These are phyloP conservation scores for Drosophila bifasciata DNA, from an alignment of 1,140 invertebrate genomes.

Conservation along the genomic window DNA sequence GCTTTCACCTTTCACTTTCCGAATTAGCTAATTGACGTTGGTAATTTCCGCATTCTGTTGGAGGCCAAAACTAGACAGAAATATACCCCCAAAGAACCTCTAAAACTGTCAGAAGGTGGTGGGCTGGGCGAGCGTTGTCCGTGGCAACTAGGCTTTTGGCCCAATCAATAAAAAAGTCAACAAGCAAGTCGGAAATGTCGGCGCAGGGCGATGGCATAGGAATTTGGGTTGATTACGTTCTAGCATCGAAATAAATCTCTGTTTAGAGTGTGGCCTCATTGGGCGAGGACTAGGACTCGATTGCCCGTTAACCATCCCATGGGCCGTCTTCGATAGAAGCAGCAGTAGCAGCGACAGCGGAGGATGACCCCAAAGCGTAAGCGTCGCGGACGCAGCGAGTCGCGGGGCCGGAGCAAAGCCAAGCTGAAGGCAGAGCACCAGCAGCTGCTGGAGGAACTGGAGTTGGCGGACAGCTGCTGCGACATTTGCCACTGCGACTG, in stretches of 20 bases:
- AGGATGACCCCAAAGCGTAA: slow-evolving; percentile 66
- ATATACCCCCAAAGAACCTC: slow-evolving; percentile 46
- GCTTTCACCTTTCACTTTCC: slow-evolving; percentile 38
- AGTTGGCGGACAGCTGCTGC: slow-evolving; percentile 73
- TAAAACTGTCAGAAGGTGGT: slow-evolving; percentile 29
- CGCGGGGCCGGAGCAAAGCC: slow-evolving; percentile 36
- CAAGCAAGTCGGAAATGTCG: slow-evolving; percentile 46
- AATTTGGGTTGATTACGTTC: slow-evolving; percentile 67
- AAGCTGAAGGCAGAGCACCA: slow-evolving; percentile 54
- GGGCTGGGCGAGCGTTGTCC: slow-evolving; percentile 28
- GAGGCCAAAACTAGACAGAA: slow-evolving; percentile 41
- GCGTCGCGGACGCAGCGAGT: slow-evolving; percentile 55
- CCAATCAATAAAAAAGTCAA: slow-evolving; percentile 75
- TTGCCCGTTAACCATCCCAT: neutral
- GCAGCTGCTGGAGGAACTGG: slow-evolving; percentile 59
- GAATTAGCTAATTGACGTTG: slow-evolving; percentile 41
- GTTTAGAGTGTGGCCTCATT: slow-evolving; percentile 61
- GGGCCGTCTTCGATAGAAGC: slow-evolving; percentile 9
- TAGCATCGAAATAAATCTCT: slow-evolving; percentile 47
- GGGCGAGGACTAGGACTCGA: slow-evolving; percentile 9
- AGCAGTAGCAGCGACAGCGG: neutral
- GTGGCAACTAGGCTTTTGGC: slow-evolving; percentile 39
- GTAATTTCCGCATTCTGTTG: slow-evolving; percentile 48
- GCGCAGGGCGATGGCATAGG: slow-evolving; percentile 46
- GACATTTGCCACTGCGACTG: slow-evolving; percentile 82